Base-by-base conservation (phyloP, 2,888 invertebrate species). In the Cerastoderma edule region DNA sequence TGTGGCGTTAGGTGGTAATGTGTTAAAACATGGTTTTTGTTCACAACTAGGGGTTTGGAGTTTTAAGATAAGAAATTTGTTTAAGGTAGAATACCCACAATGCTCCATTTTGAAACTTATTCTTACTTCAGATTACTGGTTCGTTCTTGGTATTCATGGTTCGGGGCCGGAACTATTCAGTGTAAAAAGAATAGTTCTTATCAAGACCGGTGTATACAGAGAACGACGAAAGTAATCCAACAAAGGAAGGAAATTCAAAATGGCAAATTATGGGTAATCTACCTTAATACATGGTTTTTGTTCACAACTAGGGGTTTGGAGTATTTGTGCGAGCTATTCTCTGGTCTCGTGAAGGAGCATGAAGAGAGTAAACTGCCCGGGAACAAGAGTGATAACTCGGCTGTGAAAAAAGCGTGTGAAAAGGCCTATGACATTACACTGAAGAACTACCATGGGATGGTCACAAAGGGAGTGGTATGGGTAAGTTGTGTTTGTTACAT, bases 231-330 rank as follows among this genome's bases (percentile, higher is more conserved):
- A n/a, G n/a, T n/a, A n/a, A n/a, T n/a, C n/a, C n/a, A n/a, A n/a
- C n/a, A n/a, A n/a, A n/a, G n/a, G n/a, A n/a, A n/a, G n/a, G n/a
- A n/a, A n/a, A n/a, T n/a, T n/a, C n/a, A n/a, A n/a, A n/a, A n/a
- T n/a, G n/a, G n/a, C n/a, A n/a, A n/a, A n/a, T n/a, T n/a, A n/a
- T n/a, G n/a, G n/a, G n/a, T n/a, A n/a, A n/a, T n/a, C n/a, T n/a
- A n/a, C n/a, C n/a, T n/a, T n/a, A n/a, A n/a, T n/a, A n/a, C n/a
- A n/a, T n/a, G n/a, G n/a, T n/a, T n/a, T n/a, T n/a, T n/a, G n/a
- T n/a, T n/a, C n/a, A n/a, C n/a, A n/a, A n/a, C n/a, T n/a, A 81
- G 81, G 22, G 81, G 81, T 16, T 63, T 78, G 53, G 81, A 78
- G 30, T 81, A 81, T 64, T 39, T 78, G 50, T 78, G 81, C 71